Conservation (phyloP, 2,797 vertebrate species). For the Acanthurus tractus region DNA sequence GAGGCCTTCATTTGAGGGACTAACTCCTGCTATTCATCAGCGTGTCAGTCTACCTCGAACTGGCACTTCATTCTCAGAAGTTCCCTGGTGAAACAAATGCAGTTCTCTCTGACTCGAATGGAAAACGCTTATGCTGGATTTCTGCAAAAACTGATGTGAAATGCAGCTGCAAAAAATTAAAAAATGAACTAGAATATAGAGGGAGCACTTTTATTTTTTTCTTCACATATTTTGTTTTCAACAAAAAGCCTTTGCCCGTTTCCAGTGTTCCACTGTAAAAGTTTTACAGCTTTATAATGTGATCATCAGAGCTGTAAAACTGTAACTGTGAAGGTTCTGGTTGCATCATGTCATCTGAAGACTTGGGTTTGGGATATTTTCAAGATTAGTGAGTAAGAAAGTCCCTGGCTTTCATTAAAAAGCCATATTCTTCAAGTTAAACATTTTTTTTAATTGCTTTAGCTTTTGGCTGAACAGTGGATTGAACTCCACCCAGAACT, state of each 20-base stretch:
- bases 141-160: slow-evolving; percentile 52
- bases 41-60: slow-evolving; percentile 62
- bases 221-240: not conserved
- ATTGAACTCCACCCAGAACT: slow-evolving; percentile 18
- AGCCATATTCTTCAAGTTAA: not conserved
- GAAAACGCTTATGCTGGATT: slow-evolving; percentile 68
- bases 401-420: not conserved
- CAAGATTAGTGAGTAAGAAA: not conserved
- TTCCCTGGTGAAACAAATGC: slow-evolving; percentile 71
- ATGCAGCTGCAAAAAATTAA: slow-evolving; percentile 1
- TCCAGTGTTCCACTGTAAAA: not conserved
- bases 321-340: not conserved
- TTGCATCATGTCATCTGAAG: not conserved
- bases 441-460: not conserved
- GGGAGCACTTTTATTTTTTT: slow-evolving; percentile 20
- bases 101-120: slow-evolving; percentile 54
- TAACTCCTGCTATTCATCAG: slow-evolving; percentile 78
- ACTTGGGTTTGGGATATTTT: not conserved
- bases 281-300: not conserved
- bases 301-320: not conserved
- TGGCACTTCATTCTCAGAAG: slow-evolving; percentile 64
- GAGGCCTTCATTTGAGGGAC: slow-evolving; percentile 73
- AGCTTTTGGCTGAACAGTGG: not conserved
- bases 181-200: slow-evolving; percentile 12
- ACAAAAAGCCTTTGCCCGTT: not conserved